Percentiles rank a stretch among this genome's conserved stretches.
These are phyloP conservation scores for Platypus cylindrus DNA, from an alignment of 2,888 invertebrate genomes.

Conservation along the genomic window DNA sequence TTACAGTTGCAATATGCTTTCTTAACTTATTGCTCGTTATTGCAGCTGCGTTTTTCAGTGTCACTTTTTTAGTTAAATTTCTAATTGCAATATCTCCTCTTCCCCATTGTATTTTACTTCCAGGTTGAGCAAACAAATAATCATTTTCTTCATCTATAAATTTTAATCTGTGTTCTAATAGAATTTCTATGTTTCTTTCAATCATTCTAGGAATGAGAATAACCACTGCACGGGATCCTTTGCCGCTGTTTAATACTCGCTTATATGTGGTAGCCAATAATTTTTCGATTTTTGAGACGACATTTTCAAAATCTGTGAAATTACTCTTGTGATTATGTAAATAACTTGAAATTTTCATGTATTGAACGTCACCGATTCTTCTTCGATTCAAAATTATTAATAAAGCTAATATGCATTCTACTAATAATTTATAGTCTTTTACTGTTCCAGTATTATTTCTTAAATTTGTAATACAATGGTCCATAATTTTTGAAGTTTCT, in stretches of 20 bases:
- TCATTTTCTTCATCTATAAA: slow-evolving; percentile 21
- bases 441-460: slow-evolving; percentile 2
- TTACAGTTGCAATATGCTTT: slow-evolving; percentile 22
- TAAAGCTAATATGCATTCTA: slow-evolving; percentile 15
- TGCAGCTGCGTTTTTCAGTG: slow-evolving; percentile 16
- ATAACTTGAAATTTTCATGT: slow-evolving; percentile 16
- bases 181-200: slow-evolving; percentile 13
- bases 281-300: slow-evolving; percentile 9
- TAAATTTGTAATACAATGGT: slow-evolving; percentile 10
- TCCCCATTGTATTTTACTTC: slow-evolving; percentile 20
- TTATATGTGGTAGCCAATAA: slow-evolving; percentile 17
- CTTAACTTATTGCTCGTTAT: slow-evolving; percentile 20
- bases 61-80: slow-evolving; percentile 16
- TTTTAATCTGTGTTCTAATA: slow-evolving; percentile 18
- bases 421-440: slow-evolving; percentile 15
- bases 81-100: slow-evolving; percentile 21
- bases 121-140: slow-evolving; percentile 21
- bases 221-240: slow-evolving; percentile 18
- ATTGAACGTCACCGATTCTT: slow-evolving; percentile 18
- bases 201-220: slow-evolving; percentile 18
- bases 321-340: slow-evolving; percentile 9
- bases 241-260: slow-evolving; percentile 20
- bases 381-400: slow-evolving; percentile 19
- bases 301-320: slow-evolving; percentile 11
- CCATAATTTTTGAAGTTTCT: slow-evolving; percentile 13